phyloP scores from a whole-genome alignment of 37 sponge, comb jelly and placozoan genomes.

The Agelas oroides region DNA sequence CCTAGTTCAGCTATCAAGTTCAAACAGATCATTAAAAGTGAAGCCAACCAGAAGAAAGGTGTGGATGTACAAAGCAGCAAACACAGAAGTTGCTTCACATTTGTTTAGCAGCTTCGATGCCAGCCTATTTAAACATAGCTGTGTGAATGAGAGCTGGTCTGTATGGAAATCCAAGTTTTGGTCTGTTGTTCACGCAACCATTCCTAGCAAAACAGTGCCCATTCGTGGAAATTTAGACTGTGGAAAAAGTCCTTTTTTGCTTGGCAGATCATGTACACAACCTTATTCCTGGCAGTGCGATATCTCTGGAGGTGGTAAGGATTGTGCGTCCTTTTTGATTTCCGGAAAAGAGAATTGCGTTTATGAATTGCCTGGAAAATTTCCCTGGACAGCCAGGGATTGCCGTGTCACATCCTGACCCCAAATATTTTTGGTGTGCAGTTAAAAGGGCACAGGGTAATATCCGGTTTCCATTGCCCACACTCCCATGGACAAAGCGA shows the following conservation, averaged over 20 bases:
- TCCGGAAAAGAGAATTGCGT: neutral
- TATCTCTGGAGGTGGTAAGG: neutral
- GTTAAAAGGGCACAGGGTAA: too few species aligned
- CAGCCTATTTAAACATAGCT: neutral
- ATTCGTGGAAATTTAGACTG: too few species aligned
- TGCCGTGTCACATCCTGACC: too few species aligned
- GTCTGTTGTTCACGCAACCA: too few species aligned
- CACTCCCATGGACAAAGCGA: too few species aligned
- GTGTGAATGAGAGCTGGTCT: neutral
- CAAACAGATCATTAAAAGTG: too few species aligned
- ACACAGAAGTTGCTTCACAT: neutral
- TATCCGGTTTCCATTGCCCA: too few species aligned
- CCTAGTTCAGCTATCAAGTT: too few species aligned
- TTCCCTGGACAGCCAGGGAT: slow-evolving; percentile 2
- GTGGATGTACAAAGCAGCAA: neutral
- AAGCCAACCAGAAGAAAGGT: too few species aligned
- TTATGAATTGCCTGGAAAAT: neutral
- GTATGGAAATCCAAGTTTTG: too few species aligned
- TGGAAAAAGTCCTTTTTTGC: neutral
- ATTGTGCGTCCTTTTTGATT: neutral
- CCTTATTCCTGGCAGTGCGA: neutral
- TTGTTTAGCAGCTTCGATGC: neutral
- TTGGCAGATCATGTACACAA: neutral
- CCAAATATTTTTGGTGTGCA: too few species aligned
- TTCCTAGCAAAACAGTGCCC: too few species aligned